Evolutionary conservation across 2,888 invertebrate species (phyloP).

Genomic region (Julus scanicus): DNA sequence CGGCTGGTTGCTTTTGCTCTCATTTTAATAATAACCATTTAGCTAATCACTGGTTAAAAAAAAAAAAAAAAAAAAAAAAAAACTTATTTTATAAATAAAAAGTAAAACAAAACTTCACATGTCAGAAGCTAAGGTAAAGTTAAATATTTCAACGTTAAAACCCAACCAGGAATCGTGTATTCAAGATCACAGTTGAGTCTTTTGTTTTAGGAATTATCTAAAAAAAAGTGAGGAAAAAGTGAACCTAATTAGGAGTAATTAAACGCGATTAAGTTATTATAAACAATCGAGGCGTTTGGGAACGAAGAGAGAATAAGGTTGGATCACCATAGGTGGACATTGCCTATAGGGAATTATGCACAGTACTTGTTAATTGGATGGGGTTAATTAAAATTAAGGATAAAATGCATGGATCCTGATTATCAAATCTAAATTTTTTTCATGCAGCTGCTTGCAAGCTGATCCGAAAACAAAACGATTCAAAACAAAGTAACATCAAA

Average conservation of each 20-base stretch:
- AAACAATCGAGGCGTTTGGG: neutral
- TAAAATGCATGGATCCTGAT: conserved; percentile 5
- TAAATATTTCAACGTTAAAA: neutral
- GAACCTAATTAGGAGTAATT: neutral
- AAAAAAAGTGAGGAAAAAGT: neutral
- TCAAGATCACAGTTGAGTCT: neutral
- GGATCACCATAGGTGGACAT: neutral
- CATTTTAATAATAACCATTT: neutral
- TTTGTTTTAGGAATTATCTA: neutral
- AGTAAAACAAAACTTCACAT: neutral
- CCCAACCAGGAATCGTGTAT: neutral
- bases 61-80: too few species aligned
- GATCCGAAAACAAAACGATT: too few species aligned
- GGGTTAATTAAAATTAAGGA: conserved; percentile 7
- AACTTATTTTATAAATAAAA: neutral
- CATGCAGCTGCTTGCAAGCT: too few species aligned
- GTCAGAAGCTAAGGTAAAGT: neutral
- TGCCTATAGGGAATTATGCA: neutral
- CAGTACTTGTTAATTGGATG: neutral
- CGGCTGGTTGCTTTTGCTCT: conserved; percentile 10
- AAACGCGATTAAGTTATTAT: neutral
- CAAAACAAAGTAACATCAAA: too few species aligned
- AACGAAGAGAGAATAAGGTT: neutral
- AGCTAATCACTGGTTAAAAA: neutral
- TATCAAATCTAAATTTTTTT: neutral